phyloP scores from a whole-genome alignment of 2,797 vertebrate species.

The Pseudomugil gertrudae region DNA sequence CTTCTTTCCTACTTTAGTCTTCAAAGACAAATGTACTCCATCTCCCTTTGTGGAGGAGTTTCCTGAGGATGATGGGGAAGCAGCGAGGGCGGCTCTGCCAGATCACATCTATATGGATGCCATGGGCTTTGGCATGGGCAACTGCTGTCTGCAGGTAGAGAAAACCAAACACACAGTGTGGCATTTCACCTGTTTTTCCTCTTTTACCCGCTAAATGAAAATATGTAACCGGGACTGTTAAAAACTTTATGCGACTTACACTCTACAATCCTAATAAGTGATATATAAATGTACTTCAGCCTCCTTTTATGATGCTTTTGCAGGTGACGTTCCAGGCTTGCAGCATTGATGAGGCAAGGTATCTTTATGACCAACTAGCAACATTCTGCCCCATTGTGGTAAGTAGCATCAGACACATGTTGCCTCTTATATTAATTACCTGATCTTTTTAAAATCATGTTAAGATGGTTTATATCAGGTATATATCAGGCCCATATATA shows the following conservation, averaged over 20 bases:
- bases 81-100: slow-evolving; percentile 85
- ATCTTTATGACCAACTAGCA: slow-evolving; percentile 98
- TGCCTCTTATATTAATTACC: slow-evolving; percentile 1
- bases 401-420: slow-evolving; percentile 71
- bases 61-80: slow-evolving; percentile 90
- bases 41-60: slow-evolving; percentile 92
- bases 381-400: slow-evolving; percentile 98
- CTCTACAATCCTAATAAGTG: slow-evolving; percentile 49
- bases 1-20: slow-evolving; percentile 82
- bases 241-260: slow-evolving; percentile 1
- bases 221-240: not conserved
- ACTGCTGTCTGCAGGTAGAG: slow-evolving; percentile 96
- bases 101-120: slow-evolving; percentile 98
- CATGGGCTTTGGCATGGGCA: slow-evolving; percentile 99
- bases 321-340: slow-evolving; percentile 99
- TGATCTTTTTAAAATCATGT: slow-evolving; percentile 3
- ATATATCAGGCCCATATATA: too few species aligned
- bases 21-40: slow-evolving; percentile 91
- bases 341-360: slow-evolving; percentile 96
- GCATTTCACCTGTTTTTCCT: not conserved
- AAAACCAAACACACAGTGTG: not conserved
- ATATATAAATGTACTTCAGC: slow-evolving; percentile 68
- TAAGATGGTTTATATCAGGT: too few species aligned
- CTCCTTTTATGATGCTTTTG: slow-evolving; percentile 53
- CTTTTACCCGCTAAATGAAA: not conserved